Percentiles rank a stretch among this genome's conserved stretches.
phyloP scores from a whole-genome alignment of 1,140 invertebrate species.

The Sycophaga agraensis region DNA sequence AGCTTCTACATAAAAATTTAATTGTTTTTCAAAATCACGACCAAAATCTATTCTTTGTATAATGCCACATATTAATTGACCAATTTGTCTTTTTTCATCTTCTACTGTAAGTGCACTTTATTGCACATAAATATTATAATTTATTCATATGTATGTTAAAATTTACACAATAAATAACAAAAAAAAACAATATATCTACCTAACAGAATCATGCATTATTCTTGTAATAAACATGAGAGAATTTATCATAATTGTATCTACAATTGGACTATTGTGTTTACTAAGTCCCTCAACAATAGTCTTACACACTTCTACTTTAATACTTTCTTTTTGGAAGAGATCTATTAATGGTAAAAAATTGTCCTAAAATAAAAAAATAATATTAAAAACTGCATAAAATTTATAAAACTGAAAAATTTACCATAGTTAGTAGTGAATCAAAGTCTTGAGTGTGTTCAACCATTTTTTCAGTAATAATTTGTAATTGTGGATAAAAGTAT shows the following conservation, averaged over 20 bases:
- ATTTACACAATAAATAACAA: too few species aligned
- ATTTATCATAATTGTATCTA: slow-evolving; percentile 84
- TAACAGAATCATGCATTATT: slow-evolving; percentile 89
- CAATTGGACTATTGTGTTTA: slow-evolving; percentile 61
- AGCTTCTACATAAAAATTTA: slow-evolving; percentile 92
- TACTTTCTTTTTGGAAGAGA: slow-evolving; percentile 81
- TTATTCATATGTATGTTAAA: too few species aligned
- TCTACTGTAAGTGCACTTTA: slow-evolving; percentile 85
- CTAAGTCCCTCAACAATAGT: slow-evolving; percentile 74
- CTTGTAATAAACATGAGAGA: slow-evolving; percentile 83
- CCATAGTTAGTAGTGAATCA: slow-evolving; percentile 76
- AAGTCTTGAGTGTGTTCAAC: slow-evolving; percentile 73
- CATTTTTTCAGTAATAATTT: slow-evolving; percentile 76
- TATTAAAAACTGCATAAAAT: not conserved
- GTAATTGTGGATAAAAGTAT: slow-evolving; percentile 75
- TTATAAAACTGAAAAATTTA: slow-evolving; percentile 40
- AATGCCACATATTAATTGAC: slow-evolving; percentile 78
- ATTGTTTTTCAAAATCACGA: slow-evolving; percentile 84
- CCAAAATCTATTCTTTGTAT: slow-evolving; percentile 80
- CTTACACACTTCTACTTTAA: slow-evolving; percentile 83
- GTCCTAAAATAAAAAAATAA: slow-evolving; percentile 62
- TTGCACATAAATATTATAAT: not conserved
- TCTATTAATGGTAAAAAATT: slow-evolving; percentile 88
- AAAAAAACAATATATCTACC: slow-evolving; percentile 60
- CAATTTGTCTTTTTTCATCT: slow-evolving; percentile 86